Percentiles rank a stretch among this genome's conserved stretches.
phyloP scores from a whole-genome alignment of 1,140 invertebrate genomes.

The Amyelois transitella region DNA sequence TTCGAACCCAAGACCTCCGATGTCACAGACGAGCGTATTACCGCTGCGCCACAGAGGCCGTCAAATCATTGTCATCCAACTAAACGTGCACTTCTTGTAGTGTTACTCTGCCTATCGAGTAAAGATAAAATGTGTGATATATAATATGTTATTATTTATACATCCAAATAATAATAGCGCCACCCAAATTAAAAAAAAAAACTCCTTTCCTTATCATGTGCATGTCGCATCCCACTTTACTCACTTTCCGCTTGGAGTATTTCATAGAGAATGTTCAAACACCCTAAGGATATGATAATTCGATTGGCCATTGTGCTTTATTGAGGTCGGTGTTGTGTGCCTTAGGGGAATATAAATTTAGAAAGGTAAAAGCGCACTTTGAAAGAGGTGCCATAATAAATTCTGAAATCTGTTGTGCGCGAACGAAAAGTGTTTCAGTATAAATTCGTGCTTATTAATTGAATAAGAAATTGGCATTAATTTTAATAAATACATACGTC shows the following conservation, averaged over 20 bases:
- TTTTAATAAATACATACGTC: too few relatives aligned
- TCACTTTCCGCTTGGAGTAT: neutral
- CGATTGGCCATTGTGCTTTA: constrained; percentile 56
- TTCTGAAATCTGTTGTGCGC: neutral
- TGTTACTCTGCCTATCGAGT: too few relatives aligned
- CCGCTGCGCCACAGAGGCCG: too few relatives aligned
- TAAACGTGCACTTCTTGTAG: too few relatives aligned
- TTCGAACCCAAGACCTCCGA: too few relatives aligned
- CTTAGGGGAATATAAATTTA: constrained; percentile 59
- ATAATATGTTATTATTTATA: too few relatives aligned
- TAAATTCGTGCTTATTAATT: too few relatives aligned
- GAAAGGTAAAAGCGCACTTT: constrained; percentile 42
- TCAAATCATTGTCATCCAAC: too few relatives aligned
- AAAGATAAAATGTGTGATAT: too few relatives aligned
- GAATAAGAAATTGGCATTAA: neutral
- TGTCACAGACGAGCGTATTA: too few relatives aligned
- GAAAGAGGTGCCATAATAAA: neutral
- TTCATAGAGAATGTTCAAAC: neutral
- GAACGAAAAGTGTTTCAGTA: neutral
- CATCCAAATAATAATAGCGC: too few relatives aligned
- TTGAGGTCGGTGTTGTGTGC: constrained; percentile 43
- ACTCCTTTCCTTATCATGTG: neutral
- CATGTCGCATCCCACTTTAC: neutral
- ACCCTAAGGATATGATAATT: constrained; percentile 58
- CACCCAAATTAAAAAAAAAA: too few relatives aligned